Evolutionary conservation across 1,140 invertebrate genomes (phyloP).

Genomic region (Formica selysi): DNA sequence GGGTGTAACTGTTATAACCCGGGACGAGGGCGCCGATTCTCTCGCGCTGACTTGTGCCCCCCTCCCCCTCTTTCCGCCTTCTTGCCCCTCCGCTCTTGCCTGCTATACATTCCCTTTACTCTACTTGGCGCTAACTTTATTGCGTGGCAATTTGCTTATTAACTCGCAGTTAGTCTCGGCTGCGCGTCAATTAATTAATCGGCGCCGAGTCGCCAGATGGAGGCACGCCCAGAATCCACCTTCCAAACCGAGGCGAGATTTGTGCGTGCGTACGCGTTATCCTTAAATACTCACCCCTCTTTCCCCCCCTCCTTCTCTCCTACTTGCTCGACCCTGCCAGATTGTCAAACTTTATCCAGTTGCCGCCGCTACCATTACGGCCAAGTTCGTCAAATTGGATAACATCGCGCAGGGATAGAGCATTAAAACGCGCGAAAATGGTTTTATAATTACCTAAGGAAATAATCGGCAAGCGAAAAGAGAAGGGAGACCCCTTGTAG

Average conservation of each 20-base stretch:
- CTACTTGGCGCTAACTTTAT: slow-evolving; percentile 83
- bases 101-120: slow-evolving; percentile 66
- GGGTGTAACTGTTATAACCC: slow-evolving; percentile 79
- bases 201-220: slow-evolving; percentile 84
- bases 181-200: slow-evolving; percentile 86
- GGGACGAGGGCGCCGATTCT: slow-evolving; percentile 69
- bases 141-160: slow-evolving; percentile 86
- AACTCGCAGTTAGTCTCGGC: slow-evolving; percentile 85
- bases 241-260: slow-evolving; percentile 65
- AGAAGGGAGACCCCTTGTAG: too few species aligned
- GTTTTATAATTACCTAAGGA: slow-evolving; percentile 14
- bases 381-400: slow-evolving; percentile 32
- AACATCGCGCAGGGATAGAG: neutral
- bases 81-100: too few species aligned
- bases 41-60: slow-evolving; percentile 48
- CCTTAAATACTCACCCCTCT: slow-evolving; percentile 65
- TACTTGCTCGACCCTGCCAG: slow-evolving; percentile 13
- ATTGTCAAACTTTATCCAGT: slow-evolving; percentile 59
- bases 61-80: slow-evolving; percentile 39
- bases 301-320: too few species aligned
- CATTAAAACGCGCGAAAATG: neutral
- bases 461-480: slow-evolving; percentile 6
- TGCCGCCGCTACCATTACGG: slow-evolving; percentile 15
- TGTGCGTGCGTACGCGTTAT: slow-evolving; percentile 70
- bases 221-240: slow-evolving; percentile 80